These are phyloP conservation scores for Erebia epiphron DNA, from an alignment of 2,888 invertebrate genomes.

Conservation along the genomic window DNA sequence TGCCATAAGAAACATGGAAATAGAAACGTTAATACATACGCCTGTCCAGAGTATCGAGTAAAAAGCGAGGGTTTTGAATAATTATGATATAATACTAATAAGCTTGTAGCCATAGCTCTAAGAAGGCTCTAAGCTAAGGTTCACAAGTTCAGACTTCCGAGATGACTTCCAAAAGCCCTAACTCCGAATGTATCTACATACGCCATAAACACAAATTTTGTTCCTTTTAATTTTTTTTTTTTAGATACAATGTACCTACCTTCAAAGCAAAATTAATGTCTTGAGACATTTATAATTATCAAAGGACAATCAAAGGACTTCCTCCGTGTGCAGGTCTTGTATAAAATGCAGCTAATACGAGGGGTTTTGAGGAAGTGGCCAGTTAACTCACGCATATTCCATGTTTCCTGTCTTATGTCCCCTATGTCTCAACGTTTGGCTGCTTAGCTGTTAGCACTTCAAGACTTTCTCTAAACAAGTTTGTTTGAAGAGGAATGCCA, in stretches of 20 bases:
- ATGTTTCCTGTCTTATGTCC: conserved; percentile 71
- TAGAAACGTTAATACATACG: no score
- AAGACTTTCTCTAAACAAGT: conserved; percentile 49
- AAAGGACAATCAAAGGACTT: conserved; percentile 41
- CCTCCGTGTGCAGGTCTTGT: conserved; percentile 45
- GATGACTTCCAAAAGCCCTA: no score
- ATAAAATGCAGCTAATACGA: conserved; percentile 55
- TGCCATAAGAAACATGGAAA: not conserved
- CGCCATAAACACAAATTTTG: no score
- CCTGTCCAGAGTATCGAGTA: no score
- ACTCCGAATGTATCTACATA: no score
- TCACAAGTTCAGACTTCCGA: no score
- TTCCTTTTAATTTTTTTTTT: no score
- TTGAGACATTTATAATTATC: conserved; percentile 32
- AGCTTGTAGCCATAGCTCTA: no score
- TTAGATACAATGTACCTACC: no score
- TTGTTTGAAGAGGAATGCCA: conserved; percentile 43
- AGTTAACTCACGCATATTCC: conserved; percentile 75
- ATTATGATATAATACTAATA: no score
- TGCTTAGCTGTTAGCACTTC: conserved; percentile 61
- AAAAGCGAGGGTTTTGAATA: no score
- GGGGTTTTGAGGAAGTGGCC: conserved; percentile 70
- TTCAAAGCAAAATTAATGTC: conserved; percentile 1
- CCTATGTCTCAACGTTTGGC: conserved; percentile 47
- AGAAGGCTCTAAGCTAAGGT: no score